Base-by-base conservation (phyloP, 2,797 vertebrate genomes). In the Paedocypris micromegethes region DNA sequence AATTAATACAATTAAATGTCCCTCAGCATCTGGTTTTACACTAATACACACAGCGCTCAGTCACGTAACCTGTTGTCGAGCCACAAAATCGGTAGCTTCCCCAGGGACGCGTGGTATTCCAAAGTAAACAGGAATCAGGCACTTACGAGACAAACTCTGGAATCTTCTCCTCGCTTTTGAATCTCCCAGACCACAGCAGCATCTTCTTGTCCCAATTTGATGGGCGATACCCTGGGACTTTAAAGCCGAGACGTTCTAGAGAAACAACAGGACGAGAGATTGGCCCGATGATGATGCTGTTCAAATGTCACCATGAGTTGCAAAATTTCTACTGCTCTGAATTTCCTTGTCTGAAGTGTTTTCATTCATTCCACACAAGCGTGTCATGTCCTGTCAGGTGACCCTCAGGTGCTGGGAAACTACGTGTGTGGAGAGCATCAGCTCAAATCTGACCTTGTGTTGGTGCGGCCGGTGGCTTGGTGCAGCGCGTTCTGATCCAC, bases 91-190 rank as follows among this genome's bases (percentile, higher is more conserved):
- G 47, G 1, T 3, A 39, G 59, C 43, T 68, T 52, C 23, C 64
- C 58, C 73, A 64, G 72, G 79, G 68, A 80, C 79, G 81, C 74
- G 49, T 2, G 47, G 9, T 47, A 38, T 49, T 42, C 5, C 4
- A 40, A 51, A 39, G 37, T 81, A 86, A 84, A 87, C 81, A 87
- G 85, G 83, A 88, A 83, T 64, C 64, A 39, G 37, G 45, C 75
- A 93, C 96, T 95, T 90, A 99, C 93, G 94, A 92, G 73, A 99
- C 78, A 2, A 83, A 72, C 54, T 93, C 90, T 74, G 96, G 96
- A 74, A 97, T 95, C 69, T 98, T 91, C 8, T 96, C 93, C 47
- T 50, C 50, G 56, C 87, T 91, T 83, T 96, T 97, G 83, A 90
- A 97, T 61, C 93, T 87, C 48, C 94, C 93, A 0, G 93, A 82